Evolutionary conservation across 1,140 invertebrate species (phyloP).

Genomic region (Muscidifurax raptorellus): DNA sequence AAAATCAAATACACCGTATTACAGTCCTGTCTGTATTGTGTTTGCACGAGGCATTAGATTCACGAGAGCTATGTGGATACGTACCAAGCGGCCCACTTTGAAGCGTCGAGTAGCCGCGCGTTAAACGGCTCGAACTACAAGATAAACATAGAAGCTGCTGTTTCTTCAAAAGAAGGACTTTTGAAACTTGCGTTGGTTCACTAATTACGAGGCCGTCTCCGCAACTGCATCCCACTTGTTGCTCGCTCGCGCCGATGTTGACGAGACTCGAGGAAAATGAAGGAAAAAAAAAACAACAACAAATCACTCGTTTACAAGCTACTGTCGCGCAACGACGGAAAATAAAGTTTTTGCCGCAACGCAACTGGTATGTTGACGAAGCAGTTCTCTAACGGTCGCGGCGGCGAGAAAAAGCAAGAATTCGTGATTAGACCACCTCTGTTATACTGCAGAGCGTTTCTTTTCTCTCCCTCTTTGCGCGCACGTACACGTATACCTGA

Average conservation of each 20-base stretch:
- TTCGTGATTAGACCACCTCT: no score
- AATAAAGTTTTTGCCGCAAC: not conserved
- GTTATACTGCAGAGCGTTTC: not conserved
- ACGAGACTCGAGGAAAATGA: not conserved
- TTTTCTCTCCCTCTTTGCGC: not conserved
- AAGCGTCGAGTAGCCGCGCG: not conserved
- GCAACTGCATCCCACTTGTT: not conserved
- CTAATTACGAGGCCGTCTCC: not conserved
- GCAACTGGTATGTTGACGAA: slow-evolving; percentile 1
- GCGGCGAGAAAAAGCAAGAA: not conserved
- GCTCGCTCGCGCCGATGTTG: not conserved
- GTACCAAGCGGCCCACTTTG: not conserved
- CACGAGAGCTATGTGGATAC: no score
- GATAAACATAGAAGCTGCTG: not conserved
- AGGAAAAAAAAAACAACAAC: no score
- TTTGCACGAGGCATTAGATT: not conserved
- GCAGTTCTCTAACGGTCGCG: not conserved
- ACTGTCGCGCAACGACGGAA: not conserved
- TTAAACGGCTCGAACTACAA: not conserved
- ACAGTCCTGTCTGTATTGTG: no score
- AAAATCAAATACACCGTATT: not conserved
- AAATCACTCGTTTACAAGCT: not conserved
- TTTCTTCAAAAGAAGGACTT: not conserved
- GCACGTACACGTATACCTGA: not conserved
- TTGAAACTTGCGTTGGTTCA: not conserved